Evolutionary conservation across 2,888 invertebrate genomes (phyloP), one percentile per base, ranked within the genome.

Genomic region (Camponotus fellah): DNA sequence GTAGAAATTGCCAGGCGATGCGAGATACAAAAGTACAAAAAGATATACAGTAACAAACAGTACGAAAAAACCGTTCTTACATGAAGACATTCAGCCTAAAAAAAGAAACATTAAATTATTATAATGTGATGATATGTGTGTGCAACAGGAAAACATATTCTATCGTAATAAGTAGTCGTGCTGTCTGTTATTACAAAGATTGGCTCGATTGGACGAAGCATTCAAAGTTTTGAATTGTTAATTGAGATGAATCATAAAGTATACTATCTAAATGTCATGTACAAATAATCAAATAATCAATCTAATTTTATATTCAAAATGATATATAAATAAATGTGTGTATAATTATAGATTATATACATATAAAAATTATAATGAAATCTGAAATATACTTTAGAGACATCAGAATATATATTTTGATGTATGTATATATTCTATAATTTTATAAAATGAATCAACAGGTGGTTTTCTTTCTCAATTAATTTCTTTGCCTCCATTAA

Each of bases 1-100:
- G 89, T 92, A 92, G 91, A 93, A 93, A 93, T 93, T 93, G 93
- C 89, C 86, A 87, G 76, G 79, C 66, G 85, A 43, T 40, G 84
- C 82, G 37, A 68, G 65, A 46, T n/a, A 58, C 60, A 21, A 43
- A 46, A 40, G 26, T n/a, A 77, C 69, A 79, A 82, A 86, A 85
- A 82, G 49, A 85, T 53, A 66, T 75, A 60, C 72, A 76, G 64
- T 80, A 82, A 85, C 84, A 82, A 82, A 86, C 81, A 69, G 72
- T 68, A 79, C 58, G 83, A 66, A 37, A 46, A 72, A 72, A 75
- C 88, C 86, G 89, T 88, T 53, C 72, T 34, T 17, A 72, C 60
- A 89, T 85, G 79, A 90, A 87, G 86, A 87, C 72, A 58, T 84
- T 84, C 74, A 34, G 64, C 64, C 82, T 81, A 86, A 90, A 89